Conservation (phyloP, 1,140 invertebrate species). For the Chironomus striatipennis region DNA sequence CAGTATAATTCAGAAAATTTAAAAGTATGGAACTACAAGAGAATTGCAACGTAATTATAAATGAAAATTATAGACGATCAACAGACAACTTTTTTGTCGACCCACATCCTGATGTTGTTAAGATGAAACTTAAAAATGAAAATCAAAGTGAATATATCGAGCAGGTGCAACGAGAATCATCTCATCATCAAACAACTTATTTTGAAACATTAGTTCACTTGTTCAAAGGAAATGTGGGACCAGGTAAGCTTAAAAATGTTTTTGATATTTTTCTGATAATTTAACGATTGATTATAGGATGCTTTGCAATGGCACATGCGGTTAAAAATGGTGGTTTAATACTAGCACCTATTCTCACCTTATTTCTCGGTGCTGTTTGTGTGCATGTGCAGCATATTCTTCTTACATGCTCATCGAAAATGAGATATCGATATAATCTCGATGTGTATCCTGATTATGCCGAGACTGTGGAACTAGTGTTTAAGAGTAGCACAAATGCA, state of each 20-base stretch:
- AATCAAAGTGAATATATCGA: not conserved
- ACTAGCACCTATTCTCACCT: constrained; percentile 53
- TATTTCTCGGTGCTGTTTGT: constrained; percentile 57
- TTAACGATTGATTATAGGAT: too few relatives aligned
- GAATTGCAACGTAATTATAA: not conserved
- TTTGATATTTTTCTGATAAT: too few relatives aligned
- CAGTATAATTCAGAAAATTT: not conserved
- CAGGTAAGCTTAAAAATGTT: too few relatives aligned
- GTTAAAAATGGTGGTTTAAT: constrained; percentile 64
- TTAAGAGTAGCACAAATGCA: constrained; percentile 56
- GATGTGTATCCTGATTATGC: constrained; percentile 58
- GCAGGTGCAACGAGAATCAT: not conserved
- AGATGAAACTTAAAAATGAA: not conserved
- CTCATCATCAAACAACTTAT: constrained; percentile 36
- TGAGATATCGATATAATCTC: constrained; percentile 46
- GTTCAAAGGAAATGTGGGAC: constrained; percentile 67
- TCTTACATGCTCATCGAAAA: constrained; percentile 58
- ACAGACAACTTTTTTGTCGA: not conserved
- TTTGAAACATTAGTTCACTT: constrained; percentile 63
- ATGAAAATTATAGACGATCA: constrained; percentile 1
- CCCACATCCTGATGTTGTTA: not conserved
- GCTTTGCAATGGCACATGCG: constrained; percentile 67
- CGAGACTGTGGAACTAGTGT: constrained; percentile 65
- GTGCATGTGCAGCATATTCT: constrained; percentile 65
- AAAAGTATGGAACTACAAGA: not conserved